Percentiles rank a stretch among this genome's conserved stretches.
phyloP scores from a whole-genome alignment of 2,113 vertebrate species.

The Muscicapa adusta region DNA sequence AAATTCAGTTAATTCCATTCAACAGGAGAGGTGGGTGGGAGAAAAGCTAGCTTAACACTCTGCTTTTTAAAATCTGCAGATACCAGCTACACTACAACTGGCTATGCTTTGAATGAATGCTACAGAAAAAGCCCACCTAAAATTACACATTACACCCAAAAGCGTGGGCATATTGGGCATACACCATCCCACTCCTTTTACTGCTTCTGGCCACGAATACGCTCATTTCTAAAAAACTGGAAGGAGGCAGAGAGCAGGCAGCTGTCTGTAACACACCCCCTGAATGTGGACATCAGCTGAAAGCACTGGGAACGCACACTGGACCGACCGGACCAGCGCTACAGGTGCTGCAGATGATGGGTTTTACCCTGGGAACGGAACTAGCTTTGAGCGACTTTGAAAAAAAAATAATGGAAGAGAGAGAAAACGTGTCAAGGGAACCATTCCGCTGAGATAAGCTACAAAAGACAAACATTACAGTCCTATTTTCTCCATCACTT shows the following conservation, averaged over 20 bases:
- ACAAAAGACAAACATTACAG: neutral
- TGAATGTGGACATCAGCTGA: neutral
- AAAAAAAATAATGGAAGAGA: neutral
- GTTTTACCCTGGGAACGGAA: neutral
- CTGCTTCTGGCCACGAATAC: neutral
- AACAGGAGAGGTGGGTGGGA: neutral
- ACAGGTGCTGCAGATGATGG: rapidly evolving
- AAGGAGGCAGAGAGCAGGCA: neutral
- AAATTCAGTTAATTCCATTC: slow-evolving; percentile 69
- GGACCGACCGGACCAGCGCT: neutral
- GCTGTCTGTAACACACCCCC: neutral
- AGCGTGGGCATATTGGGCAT: neutral
- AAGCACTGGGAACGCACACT: neutral
- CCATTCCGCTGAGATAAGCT: neutral
- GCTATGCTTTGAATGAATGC: slow-evolving; percentile 1
- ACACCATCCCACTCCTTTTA: neutral
- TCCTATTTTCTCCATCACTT: neutral
- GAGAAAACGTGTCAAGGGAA: neutral
- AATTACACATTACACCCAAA: neutral
- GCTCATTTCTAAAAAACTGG: neutral
- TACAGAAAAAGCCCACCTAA: neutral
- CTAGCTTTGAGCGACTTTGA: neutral
- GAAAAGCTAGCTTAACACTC: slow-evolving; percentile 12
- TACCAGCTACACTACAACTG: neutral
- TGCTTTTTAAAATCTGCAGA: neutral